These are phyloP conservation scores for Scaptomyza graminum DNA, from an alignment of 1,140 invertebrate species.

Conservation along the genomic window DNA sequence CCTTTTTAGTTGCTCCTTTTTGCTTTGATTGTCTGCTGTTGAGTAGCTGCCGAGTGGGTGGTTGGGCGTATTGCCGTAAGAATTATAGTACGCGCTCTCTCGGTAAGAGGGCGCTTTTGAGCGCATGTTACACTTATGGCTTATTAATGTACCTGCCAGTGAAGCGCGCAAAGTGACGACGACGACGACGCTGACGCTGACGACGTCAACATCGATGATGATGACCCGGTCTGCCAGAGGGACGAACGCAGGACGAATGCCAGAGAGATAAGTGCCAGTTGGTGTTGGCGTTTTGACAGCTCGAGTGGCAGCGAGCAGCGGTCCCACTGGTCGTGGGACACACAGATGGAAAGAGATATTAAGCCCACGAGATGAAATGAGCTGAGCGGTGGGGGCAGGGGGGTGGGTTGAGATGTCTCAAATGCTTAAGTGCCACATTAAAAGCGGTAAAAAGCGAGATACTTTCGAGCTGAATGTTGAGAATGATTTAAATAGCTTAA, in stretches of 20 bases:
- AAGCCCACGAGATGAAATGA: not conserved
- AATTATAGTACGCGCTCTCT: slow-evolving; percentile 5
- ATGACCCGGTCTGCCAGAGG: not conserved
- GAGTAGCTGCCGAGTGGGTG: slow-evolving; percentile 8
- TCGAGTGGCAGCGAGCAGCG: slow-evolving; percentile 31
- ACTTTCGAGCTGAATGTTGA: not conserved
- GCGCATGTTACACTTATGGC: slow-evolving; percentile 46
- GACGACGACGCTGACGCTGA: not conserved
- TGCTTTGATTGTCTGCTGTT: slow-evolving; percentile 9
- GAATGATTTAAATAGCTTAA: slow-evolving; percentile 3
- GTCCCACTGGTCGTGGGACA: not conserved
- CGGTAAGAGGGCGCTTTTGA: slow-evolving; percentile 8
- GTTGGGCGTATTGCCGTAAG: not conserved
- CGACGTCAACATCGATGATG: slow-evolving; percentile 1
- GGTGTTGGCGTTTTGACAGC: slow-evolving; percentile 46
- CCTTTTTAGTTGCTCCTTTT: not conserved
- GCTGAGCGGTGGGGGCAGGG: too few species aligned
- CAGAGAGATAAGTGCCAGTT: slow-evolving; percentile 52
- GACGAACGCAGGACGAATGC: not conserved
- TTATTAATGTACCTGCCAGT: slow-evolving; percentile 49
- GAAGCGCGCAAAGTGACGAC: slow-evolving; percentile 4
- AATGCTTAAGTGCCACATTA: slow-evolving; percentile 12
- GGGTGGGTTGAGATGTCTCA: slow-evolving; percentile 3
- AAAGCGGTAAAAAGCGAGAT: slow-evolving; percentile 6
- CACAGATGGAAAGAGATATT: not conserved